phyloP scores from a whole-genome alignment of 2,797 vertebrate genomes.

The Rhinatrema bivittatum region DNA sequence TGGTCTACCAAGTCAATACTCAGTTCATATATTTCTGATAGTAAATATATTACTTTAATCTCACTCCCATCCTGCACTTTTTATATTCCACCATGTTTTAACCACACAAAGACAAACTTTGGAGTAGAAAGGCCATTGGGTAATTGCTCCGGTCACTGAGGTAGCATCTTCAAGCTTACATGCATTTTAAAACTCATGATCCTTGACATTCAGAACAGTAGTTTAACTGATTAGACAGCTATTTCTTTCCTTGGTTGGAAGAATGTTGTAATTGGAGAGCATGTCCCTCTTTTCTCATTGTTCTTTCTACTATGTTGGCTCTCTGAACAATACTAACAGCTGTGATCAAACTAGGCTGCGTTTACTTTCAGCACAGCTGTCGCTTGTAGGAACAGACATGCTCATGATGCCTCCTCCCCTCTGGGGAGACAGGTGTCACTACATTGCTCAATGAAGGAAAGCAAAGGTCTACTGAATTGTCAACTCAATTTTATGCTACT shows the following conservation, averaged over 20 bases:
- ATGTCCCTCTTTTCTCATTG: constrained; percentile 57
- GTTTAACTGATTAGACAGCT: constrained; percentile 60
- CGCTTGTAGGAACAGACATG: constrained; percentile 60
- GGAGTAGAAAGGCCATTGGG: too few species aligned
- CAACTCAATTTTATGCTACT: constrained; percentile 72
- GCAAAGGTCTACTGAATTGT: constrained; percentile 70
- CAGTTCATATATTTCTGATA: too few species aligned
- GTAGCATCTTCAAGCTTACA: too few species aligned
- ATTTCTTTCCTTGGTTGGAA: constrained; percentile 65
- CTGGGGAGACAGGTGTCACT: constrained; percentile 57
- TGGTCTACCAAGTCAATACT: too few species aligned
- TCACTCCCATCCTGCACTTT: too few species aligned
- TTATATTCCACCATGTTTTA: too few species aligned
- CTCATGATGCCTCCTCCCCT: constrained; percentile 47
- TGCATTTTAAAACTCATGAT: constrained; percentile 53
- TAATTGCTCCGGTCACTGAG: too few species aligned
- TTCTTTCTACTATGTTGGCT: constrained; percentile 59
- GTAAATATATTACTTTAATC: too few species aligned
- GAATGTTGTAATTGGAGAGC: constrained; percentile 62
- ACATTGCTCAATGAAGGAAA: constrained; percentile 49
- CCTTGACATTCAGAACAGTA: constrained; percentile 57
- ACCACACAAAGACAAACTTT: too few species aligned
- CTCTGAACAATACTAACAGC: constrained; percentile 90
- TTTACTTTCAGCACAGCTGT: constrained; percentile 61
- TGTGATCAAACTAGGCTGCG: constrained; percentile 64